A percentile compares a stretch with the other conserved stretches of the same genome.
Conservation (phyloP, 1,140 invertebrate species). For the Amphibalanus amphitrite region DNA sequence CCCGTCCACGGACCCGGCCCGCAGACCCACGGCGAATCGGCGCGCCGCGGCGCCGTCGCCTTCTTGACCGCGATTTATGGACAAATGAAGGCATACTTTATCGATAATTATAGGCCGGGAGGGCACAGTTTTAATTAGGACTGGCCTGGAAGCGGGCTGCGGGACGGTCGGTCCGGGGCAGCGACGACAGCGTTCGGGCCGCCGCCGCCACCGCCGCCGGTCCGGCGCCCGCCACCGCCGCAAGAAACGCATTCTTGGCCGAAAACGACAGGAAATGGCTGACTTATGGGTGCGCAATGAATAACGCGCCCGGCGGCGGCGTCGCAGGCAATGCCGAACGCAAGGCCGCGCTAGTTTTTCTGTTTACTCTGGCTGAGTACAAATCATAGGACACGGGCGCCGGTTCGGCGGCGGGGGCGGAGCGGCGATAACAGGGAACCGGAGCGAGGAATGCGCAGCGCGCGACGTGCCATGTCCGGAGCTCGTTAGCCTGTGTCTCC, state of each 20-base stretch:
- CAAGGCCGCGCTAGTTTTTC: background rate
- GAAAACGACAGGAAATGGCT: conserved; percentile 5
- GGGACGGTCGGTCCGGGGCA: background rate
- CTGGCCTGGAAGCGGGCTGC: too few relatives aligned
- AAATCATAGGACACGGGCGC: background rate
- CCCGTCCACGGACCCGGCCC: too few relatives aligned
- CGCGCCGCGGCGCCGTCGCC: too few relatives aligned
- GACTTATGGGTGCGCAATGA: background rate
- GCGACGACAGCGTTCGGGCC: background rate
- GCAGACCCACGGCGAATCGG: too few relatives aligned
- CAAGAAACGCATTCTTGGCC: conserved; percentile 1
- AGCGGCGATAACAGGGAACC: background rate
- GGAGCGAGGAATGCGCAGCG: background rate
- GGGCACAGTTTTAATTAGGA: background rate
- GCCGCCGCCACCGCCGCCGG: too few relatives aligned
- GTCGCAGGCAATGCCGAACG: background rate
- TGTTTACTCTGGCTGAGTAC: background rate
- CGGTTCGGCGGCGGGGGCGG: too few relatives aligned
- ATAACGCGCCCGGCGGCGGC: background rate
- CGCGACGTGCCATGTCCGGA: background rate
- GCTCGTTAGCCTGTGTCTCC: background rate
- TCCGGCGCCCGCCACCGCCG: background rate
- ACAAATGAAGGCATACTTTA: background rate
- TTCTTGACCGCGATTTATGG: background rate
- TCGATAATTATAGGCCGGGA: background rate